phyloP scores from a whole-genome alignment of 1,140 invertebrate genomes.

The Papilio aristodemus region DNA sequence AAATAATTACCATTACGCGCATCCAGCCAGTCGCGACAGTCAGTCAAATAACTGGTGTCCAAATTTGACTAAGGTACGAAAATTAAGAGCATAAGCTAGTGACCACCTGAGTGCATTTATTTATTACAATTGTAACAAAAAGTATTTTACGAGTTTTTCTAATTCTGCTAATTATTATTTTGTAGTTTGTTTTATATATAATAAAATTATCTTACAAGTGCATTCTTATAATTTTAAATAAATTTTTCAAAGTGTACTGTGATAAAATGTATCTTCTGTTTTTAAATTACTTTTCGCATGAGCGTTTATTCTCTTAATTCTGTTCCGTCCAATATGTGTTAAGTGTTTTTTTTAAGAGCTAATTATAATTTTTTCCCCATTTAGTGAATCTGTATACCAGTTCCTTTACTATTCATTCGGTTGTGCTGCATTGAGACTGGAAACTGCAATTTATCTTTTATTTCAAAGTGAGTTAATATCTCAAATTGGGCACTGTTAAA shows the following conservation, averaged over 20 bases:
- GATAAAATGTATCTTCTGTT: no score
- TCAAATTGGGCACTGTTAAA: conserved; percentile 9
- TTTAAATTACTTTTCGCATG: neutral
- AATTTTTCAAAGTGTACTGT: no score
- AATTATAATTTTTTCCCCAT: conserved; percentile 15
- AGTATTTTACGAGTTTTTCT: conserved; percentile 19
- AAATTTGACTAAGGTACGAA: conserved; percentile 70
- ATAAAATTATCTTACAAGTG: neutral
- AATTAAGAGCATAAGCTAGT: conserved; percentile 34
- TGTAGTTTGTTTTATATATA: conserved; percentile 5
- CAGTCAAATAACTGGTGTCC: conserved; percentile 72
- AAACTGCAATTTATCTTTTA: conserved; percentile 23
- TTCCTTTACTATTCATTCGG: conserved; percentile 13
- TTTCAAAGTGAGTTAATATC: conserved; percentile 28
- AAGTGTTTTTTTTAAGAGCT: neutral
- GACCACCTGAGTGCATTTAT: conserved; percentile 24
- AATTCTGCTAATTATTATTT: conserved; percentile 13
- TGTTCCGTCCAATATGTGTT: neutral
- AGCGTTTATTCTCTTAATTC: neutral
- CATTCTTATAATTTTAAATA: no score
- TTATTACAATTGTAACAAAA: conserved; percentile 25
- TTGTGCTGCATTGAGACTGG: conserved; percentile 27
- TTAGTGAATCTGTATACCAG: conserved; percentile 27
- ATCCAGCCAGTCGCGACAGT: conserved; percentile 63
- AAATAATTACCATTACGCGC: conserved; percentile 68